A percentile compares a stretch with the other conserved stretches of the same genome.
Conservation (phyloP, 1,140 invertebrate genomes). For the Nephotettix cincticeps region DNA sequence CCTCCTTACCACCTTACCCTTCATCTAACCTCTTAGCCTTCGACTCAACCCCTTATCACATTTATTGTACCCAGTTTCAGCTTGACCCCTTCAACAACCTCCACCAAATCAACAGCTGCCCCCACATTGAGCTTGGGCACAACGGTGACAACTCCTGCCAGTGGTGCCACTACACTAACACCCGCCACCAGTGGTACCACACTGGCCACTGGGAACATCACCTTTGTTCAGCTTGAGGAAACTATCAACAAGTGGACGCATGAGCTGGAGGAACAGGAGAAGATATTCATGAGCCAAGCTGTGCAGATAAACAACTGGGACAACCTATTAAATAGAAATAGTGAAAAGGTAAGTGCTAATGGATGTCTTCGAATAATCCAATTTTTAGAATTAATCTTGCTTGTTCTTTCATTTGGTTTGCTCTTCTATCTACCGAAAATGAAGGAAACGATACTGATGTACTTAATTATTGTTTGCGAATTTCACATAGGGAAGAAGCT, state of each 20-base stretch:
- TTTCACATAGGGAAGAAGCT: too few species aligned
- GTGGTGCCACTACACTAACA: not conserved
- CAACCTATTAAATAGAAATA: constrained; percentile 83
- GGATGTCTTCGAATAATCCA: too few species aligned
- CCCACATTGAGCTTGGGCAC: constrained; percentile 3
- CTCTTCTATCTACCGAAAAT: too few species aligned
- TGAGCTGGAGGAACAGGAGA: constrained; percentile 92
- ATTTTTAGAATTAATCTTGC: too few species aligned
- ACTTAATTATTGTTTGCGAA: too few species aligned
- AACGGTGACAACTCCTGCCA: constrained; percentile 48
- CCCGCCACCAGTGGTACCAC: not conserved
- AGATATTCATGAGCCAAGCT: constrained; percentile 89
- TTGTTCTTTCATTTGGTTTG: too few species aligned
- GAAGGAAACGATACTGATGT: too few species aligned
- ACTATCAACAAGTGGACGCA: constrained; percentile 94
- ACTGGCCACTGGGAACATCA: constrained; percentile 55
- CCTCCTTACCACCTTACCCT: too few species aligned
- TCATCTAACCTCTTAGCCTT: too few species aligned
- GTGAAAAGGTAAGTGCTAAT: constrained; percentile 68
- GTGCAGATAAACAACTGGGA: constrained; percentile 96
- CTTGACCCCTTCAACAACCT: not conserved
- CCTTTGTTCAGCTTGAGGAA: constrained; percentile 88
- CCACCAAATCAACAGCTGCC: not conserved
- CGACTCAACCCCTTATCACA: too few species aligned
- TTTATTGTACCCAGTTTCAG: too few species aligned